Base-by-base conservation (phyloP, 2,888 invertebrate species). In the Steinernema hermaphroditum region DNA sequence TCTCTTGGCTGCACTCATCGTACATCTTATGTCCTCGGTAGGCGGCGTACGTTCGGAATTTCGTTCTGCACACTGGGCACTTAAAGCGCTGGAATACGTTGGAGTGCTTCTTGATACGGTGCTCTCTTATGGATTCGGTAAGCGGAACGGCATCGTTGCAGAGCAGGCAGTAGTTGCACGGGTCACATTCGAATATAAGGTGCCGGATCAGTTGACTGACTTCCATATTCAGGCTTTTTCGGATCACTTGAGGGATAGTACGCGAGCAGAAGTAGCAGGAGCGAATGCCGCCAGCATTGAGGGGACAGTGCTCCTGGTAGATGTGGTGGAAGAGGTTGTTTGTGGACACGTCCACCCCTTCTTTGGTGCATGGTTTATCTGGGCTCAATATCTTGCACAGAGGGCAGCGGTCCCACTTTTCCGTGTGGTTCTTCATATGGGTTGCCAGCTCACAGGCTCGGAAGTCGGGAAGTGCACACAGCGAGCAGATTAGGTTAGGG, bases 181-280 rank as follows among this genome's bases (percentile, higher is more conserved):
- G 22, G 50, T 50, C 50, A 24, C 50, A 50, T 22, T 50, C 50
- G 24, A 50, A 50, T 1, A 50, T 16, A 1, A 50, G n/a, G 24
- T 50, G 50, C 19, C 50, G 19, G 22, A 50, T 22, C 4, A 50
- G 50, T 2, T 50, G 50, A 24, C 50, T 50, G 22, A 50, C 50
- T 19, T 50, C 50, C 2, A 1, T 16, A 19, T 12, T 16, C 22
- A n/a, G 50, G 2, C 19, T 24, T 19, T 50, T 4, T 24, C 50
- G n/a, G 2, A 2, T 24, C 22, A 2, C 1, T 2, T 22, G 9
- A 24, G 50, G 50, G 24, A 50, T 9, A 12, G 50, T 22, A 22
- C 19, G 50, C 24, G 19, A 22, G 50, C 50, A 50, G 50, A 50
- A 50, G 50, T 50, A 50, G 50, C 50, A 50, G 22, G 19, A 19